A percentile compares a stretch with the other conserved stretches of the same genome.
Evolutionary conservation across 2,113 vertebrate genomes (phyloP).

Genomic region (Ptychochromis oligacanthus): DNA sequence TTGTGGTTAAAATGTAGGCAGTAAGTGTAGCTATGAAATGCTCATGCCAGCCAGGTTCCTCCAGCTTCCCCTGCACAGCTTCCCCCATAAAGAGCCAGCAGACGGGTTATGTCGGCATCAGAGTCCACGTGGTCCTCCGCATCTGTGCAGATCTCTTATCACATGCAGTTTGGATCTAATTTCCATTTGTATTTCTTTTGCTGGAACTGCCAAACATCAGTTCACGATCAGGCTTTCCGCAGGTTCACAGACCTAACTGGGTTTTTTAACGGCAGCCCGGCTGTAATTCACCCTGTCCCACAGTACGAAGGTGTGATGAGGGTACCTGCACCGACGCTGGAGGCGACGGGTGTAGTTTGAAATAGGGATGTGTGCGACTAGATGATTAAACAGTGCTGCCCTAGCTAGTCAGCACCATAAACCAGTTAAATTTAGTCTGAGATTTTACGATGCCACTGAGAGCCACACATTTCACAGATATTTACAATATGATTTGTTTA

Average conservation of each 20-base stretch:
- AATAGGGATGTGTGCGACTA: not conserved
- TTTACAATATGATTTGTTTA: not conserved
- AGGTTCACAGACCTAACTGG: not conserved
- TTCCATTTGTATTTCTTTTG: not conserved
- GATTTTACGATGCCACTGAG: accelerated
- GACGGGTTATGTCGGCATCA: accelerated
- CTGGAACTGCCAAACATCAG: not conserved
- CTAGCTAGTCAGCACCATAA: no score
- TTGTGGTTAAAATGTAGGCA: no score
- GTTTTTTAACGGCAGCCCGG: not conserved
- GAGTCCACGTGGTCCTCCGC: not conserved
- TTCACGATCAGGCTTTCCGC: not conserved
- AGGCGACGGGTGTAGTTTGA: accelerated
- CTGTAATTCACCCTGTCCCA: not conserved
- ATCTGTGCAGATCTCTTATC: not conserved
- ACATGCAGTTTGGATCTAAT: not conserved
- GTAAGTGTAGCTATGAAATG: not conserved
- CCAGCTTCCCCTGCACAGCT: no score
- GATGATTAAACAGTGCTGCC: no score
- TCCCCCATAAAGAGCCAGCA: not conserved
- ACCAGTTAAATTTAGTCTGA: not conserved
- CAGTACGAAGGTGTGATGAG: not conserved
- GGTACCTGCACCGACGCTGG: not conserved
- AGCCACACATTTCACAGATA: not conserved
- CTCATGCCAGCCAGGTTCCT: not conserved